Evolutionary conservation across 2,797 vertebrate species (phyloP).

Genomic region (Acanthiza pusilla): DNA sequence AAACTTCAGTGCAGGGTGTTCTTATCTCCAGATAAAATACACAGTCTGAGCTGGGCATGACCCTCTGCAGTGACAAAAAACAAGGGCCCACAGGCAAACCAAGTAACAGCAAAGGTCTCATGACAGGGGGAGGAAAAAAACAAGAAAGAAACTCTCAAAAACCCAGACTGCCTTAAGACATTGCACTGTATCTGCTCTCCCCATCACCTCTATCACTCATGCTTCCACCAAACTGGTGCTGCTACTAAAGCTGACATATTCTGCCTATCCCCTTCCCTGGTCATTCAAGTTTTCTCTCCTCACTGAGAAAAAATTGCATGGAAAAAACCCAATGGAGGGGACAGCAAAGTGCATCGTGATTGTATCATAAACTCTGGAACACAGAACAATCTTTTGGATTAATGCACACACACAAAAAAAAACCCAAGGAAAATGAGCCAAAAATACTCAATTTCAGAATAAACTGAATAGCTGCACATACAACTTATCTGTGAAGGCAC

Average conservation of each 20-base stretch:
- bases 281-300: background rate
- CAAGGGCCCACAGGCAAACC: background rate
- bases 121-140: background rate
- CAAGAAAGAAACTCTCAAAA: background rate
- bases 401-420: background rate
- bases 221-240: background rate
- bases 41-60: background rate
- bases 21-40: background rate
- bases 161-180: background rate
- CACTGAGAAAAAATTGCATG: background rate
- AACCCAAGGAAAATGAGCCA: background rate
- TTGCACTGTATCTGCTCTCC: background rate
- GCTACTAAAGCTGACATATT: background rate
- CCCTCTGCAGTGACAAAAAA: background rate
- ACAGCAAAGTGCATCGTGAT: background rate
- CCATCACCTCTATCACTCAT: background rate
- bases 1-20: background rate
- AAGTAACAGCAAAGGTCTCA: background rate
- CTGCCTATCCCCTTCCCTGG: background rate
- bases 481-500: background rate
- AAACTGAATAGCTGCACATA: background rate
- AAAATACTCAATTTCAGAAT: background rate
- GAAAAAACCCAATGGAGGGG: background rate
- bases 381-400: background rate
- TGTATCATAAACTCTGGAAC: background rate